phyloP scores from a whole-genome alignment of 2,113 vertebrate genomes.

The Apteryx mantelli region DNA sequence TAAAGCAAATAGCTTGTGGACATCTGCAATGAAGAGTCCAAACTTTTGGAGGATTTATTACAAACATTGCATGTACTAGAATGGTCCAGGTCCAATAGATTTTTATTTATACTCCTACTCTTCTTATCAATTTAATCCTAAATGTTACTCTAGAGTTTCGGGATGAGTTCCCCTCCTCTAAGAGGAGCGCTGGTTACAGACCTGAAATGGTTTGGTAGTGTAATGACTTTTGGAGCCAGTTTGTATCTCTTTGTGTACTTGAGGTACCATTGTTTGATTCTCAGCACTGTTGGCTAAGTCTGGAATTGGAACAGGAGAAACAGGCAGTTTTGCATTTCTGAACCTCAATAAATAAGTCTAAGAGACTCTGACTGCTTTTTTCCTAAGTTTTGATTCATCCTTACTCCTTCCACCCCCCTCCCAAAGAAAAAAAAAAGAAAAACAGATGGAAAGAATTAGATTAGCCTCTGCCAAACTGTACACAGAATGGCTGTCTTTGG shows the following conservation, averaged over 20 bases:
- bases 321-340: neutral
- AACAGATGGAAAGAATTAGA: constrained; percentile 9
- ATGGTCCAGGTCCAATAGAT: constrained; percentile 4
- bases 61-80: constrained; percentile 26
- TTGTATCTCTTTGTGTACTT: neutral
- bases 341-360: neutral
- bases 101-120: constrained; percentile 41
- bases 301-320: neutral
- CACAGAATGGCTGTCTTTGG: neutral
- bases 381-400: neutral
- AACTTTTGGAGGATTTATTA: constrained; percentile 64
- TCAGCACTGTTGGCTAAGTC: neutral
- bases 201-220: neutral
- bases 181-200: neutral
- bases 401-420: neutral
- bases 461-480: neutral
- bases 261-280: neutral
- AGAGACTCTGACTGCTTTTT: neutral
- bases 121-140: constrained; percentile 17
- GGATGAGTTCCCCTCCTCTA: neutral
- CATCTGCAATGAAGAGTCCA: constrained; percentile 30
- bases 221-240: neutral
- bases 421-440: neutral
- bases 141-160: constrained; percentile 11
- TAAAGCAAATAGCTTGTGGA: constrained; percentile 48